These are phyloP conservation scores for Todiramphus chloris DNA, from an alignment of 2,113 vertebrate species.

Conservation along the genomic window DNA sequence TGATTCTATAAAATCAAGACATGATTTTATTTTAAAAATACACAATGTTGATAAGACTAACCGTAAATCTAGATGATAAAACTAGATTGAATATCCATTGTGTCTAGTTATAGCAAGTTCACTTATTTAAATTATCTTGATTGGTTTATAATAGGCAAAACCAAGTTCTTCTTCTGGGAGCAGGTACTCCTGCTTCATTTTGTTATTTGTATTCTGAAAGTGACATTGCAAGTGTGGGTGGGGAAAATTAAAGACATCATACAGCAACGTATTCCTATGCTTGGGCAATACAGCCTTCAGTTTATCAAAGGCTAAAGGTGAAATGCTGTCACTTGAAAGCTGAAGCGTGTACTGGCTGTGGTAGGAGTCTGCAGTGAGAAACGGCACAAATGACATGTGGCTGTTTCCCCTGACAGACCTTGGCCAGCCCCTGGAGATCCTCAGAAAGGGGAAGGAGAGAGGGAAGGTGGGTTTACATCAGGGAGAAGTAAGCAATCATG, in stretches of 20 bases:
- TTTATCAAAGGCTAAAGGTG: background rate
- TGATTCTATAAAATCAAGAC: background rate
- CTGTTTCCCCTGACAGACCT: background rate
- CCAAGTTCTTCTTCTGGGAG: background rate
- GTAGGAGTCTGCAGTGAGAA: background rate
- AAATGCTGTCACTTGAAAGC: background rate
- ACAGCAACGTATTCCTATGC: background rate
- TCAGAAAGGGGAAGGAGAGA: background rate
- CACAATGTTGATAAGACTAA: background rate
- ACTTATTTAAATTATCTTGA: conserved; percentile 61
- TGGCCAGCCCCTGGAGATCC: background rate
- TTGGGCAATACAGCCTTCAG: background rate
- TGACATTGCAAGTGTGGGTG: background rate
- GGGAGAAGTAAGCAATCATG: background rate
- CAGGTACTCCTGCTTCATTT: conserved; percentile 47
- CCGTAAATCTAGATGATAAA: conserved; percentile 36
- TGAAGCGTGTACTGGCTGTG: background rate
- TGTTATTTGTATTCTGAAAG: conserved; percentile 27
- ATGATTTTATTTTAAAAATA: conserved; percentile 16
- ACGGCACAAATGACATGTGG: too few species aligned
- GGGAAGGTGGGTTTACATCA: background rate
- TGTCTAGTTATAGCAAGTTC: background rate
- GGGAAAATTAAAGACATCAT: background rate
- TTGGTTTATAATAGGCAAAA: conserved; percentile 60
- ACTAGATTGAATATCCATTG: conserved; percentile 23